Evolutionary conservation across 2,797 vertebrate genomes (phyloP).

Genomic region (Bradypus variegatus): DNA sequence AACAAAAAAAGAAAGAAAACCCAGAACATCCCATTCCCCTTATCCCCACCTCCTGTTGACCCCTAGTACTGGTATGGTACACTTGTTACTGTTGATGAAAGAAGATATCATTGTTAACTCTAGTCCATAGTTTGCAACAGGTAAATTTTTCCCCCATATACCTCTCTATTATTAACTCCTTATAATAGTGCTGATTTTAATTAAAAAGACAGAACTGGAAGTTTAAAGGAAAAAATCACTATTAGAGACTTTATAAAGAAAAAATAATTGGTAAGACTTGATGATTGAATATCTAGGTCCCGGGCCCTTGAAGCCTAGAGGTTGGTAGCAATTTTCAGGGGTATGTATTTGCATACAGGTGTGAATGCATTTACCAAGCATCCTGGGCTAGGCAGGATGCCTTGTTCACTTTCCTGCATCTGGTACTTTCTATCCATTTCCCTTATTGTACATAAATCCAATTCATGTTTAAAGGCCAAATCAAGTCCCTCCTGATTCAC

Average conservation of each 20-base stretch:
- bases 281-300: not conserved
- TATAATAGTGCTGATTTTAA: not conserved
- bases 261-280: not conserved
- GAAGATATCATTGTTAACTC: no score
- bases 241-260: not conserved
- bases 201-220: not conserved
- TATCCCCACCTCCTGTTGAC: no score
- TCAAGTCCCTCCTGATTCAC: not conserved
- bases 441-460: not conserved
- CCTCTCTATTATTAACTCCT: no score
- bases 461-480: not conserved
- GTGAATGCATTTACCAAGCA: not conserved
- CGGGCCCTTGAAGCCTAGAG: not conserved
- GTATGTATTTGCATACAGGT: not conserved
- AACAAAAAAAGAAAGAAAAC: no score
- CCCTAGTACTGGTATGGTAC: no score
- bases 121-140: no score
- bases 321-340: not conserved
- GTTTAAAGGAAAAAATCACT: slow-evolving; percentile 1
- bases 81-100: no score
- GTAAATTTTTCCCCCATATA: no score
- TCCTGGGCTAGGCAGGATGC: not conserved
- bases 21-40: no score
- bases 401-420: not conserved
- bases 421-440: not conserved